Base-by-base conservation (phyloP, 2,888 invertebrate species). In the Schrankia costaestrigalis region DNA sequence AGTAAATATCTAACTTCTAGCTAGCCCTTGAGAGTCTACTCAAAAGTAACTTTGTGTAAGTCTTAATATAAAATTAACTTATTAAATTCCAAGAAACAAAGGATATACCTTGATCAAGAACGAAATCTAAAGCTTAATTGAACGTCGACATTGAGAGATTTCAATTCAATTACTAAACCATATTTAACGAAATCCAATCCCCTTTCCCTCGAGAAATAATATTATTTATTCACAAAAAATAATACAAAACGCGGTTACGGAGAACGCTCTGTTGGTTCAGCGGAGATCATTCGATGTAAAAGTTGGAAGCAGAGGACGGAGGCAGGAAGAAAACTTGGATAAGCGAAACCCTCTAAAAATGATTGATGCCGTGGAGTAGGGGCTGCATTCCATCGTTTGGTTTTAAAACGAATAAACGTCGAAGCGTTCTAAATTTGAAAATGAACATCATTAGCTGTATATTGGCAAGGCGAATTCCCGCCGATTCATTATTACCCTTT, bases 141-240 rank as follows among this genome's bases (percentile, higher is more conserved):
- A 84, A 87, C 74, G 79, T 78, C 85, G 87, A 85, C 87, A 85
- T 87, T 87, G 87, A 86, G 81, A 87, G 87, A 87, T 87, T 87
- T 87, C 87, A 87, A 87, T 87, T 87, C 87, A 87, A 87, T 87
- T 87, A 87, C 85, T 86, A 87, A 86, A 84, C 83, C 87, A 87
- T 85, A 87, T 87, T 87, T 86, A 87, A 85, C 86, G 87, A 87
- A 87, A 87, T 86, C 84, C 85, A 86, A 87, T 87, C 87, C 61
- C 81, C 80, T 84, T 86, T 84, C 78, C 83, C 80, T 78, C 67
- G 76, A 75, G 80, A 68, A 85, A 87, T 85, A 86, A 87, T 87
- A 86, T 86, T 86, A 86, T 87, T 87, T 86, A 87, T 87, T 86
- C 85, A 81, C 78, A 84, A 84, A 86, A 86, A 86, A 86, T 81